Base-by-base conservation (phyloP, 2,888 invertebrate genomes). In the Drosophila cracens region DNA sequence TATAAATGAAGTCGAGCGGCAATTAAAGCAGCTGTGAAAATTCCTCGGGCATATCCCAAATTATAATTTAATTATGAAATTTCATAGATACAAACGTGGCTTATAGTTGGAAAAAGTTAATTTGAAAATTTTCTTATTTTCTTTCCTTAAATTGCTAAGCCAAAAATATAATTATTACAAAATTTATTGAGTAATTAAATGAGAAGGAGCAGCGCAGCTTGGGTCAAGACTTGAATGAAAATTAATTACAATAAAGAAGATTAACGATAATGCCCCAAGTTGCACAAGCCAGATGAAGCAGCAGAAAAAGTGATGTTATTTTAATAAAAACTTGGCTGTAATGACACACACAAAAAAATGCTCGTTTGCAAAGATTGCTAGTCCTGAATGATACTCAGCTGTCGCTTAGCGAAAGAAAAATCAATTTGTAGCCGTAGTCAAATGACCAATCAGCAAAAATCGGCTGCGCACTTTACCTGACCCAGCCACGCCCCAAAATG, bases 391-490 rank as follows among this genome's bases (percentile, higher is more conserved):
- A 29, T 29, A 25, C 25, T 46, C 46, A 25, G 46, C 25, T 11
- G 18, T 54, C 25, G 25, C 25, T 27, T 18, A 11, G 25, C 36
- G 18, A 57, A 56, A 29, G 40, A 27, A 16, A 60, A 64, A 36
- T 60, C 38, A 54, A 31, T 70, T 69, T 69, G 27, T 46, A 43
- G 51, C 36, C 18, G 27, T 64, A 72, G 71, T 59, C 69, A 69
- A 86, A 78, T 78, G 82, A 69, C 68, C 79, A 83, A 83, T 81
- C 70, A 69, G 60, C 69, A 68, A 34, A 40, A 77, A 71, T 75
- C 58, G 65, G 52, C 38, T 70, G 33, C 54, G 59, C 54, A 65
- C 52, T 66, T 54, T 52, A 73, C 81, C 79, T 77, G 67, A 31
- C 52, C 34, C 33, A 25, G 34, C 53, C n/a, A 13, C 25, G 40